Conservation (phyloP, 2,888 invertebrate species). For the Pachliopta kotzebuea region DNA sequence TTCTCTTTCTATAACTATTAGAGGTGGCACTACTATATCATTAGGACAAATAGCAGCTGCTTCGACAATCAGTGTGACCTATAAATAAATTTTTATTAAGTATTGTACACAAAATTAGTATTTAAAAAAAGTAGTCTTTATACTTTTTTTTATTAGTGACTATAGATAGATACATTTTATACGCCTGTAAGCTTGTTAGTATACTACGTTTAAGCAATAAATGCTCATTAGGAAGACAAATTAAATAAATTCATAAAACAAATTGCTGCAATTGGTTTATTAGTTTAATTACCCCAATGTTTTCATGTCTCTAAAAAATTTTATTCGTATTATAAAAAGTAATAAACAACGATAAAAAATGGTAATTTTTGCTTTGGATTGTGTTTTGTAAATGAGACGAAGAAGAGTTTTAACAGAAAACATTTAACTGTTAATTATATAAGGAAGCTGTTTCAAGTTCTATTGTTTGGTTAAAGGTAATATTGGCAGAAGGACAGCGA, state of each 20-base stretch:
- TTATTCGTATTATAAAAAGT: background rate
- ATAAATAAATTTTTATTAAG: slow-evolving; percentile 18
- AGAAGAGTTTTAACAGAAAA: too few species aligned
- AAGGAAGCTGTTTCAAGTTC: too few species aligned
- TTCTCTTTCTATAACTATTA: slow-evolving; percentile 61
- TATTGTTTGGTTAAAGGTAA: too few species aligned
- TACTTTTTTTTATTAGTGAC: too few species aligned
- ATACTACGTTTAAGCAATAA: too few species aligned
- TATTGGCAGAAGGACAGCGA: too few species aligned
- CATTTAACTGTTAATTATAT: too few species aligned
- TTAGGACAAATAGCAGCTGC: slow-evolving; percentile 45
- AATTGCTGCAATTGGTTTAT: background rate
- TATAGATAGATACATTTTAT: too few species aligned
- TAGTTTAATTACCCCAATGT: background rate
- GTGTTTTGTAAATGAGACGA: too few species aligned
- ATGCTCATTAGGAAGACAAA: background rate
- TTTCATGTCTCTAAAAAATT: background rate
- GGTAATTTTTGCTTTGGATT: background rate
- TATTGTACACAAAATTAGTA: background rate
- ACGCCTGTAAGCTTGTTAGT: too few species aligned
- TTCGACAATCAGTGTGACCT: slow-evolving; percentile 60
- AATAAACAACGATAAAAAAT: background rate
- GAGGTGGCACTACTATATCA: slow-evolving; percentile 50
- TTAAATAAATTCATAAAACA: slow-evolving; percentile 5
- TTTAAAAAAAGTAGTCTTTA: background rate